Base-by-base conservation (phyloP, 2,113 vertebrate species). In the Datnioides undecimradiatus region DNA sequence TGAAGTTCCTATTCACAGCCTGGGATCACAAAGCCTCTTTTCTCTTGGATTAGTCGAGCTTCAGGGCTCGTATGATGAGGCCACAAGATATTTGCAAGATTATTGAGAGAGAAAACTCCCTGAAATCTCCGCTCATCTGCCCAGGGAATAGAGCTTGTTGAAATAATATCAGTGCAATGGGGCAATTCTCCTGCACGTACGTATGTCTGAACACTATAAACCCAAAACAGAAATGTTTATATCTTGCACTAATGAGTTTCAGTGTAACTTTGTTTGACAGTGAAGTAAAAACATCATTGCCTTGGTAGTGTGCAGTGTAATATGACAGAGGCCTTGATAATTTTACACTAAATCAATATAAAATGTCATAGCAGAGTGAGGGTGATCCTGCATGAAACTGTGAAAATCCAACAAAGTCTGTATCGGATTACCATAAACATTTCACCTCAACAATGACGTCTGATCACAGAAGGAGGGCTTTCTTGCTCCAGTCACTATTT, bases 21-120 rank as follows among this genome's bases (percentile, higher is more conserved):
- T 59, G 49, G 70, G 70, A 81, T 87, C 83, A 88, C 60, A 84
- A 74, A 88, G 41, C 11, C 65, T 64, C 27, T 68, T 81, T 80
- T 84, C 58, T 80, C 66, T 41, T 36, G 86, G 88, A 91, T 90
- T 86, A 88, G 80, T 69, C 16, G 16, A 52, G 72, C 80, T 79
- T 78, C 51, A 4, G 67, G 72, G 71, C 70, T 82, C 80, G 70
- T 84, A 27, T 62, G 78, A 90, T 90, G 80, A 90, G 76, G 87
- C 77, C 79, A 79, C 38, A 34, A 90, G 82, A 88, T 87, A 87
- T 82, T 82, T 77, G 73, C 52, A 49, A 60, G 79, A 62, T 69
- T 92, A 91, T 90, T 93, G 88, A 84, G 83, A 92, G 85, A 92
- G 89, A 91, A 90, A 93, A 92, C 86, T 88, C 86, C 80, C 90